Evolutionary conservation across 2,113 vertebrate species (phyloP).

Genomic region (Protobothrops flavoviridis): DNA sequence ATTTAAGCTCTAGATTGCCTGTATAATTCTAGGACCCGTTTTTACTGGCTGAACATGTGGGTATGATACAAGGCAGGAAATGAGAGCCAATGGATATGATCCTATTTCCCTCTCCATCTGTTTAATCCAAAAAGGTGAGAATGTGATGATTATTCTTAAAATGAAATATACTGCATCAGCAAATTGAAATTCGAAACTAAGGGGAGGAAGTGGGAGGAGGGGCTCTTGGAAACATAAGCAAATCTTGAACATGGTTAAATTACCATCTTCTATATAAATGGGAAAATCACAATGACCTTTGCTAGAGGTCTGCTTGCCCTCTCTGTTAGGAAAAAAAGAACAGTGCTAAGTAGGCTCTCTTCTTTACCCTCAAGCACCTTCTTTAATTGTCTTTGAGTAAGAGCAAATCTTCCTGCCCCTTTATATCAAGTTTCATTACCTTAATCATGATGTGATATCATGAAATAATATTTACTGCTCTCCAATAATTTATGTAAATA

Average conservation of each 20-base stretch:
- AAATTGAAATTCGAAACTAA: background rate
- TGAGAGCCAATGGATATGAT: background rate
- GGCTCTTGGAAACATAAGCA: background rate
- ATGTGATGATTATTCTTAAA: background rate
- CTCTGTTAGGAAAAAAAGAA: constrained; percentile 52
- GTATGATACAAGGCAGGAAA: no score
- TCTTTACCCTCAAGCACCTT: constrained; percentile 64
- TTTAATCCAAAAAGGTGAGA: background rate
- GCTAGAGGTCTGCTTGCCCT: constrained; percentile 46
- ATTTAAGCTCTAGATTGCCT: background rate
- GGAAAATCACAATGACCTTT: constrained; percentile 47
- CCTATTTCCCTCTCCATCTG: background rate
- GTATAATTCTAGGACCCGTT: background rate
- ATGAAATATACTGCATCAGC: no score
- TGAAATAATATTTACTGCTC: constrained; percentile 70
- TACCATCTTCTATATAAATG: constrained; percentile 7
- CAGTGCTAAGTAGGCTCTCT: constrained; percentile 53
- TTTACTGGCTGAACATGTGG: background rate
- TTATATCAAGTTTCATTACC: constrained; percentile 67
- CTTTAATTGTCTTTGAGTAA: constrained; percentile 65
- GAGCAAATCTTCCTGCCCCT: constrained; percentile 63
- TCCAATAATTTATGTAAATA: constrained; percentile 70
- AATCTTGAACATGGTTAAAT: constrained; percentile 1
- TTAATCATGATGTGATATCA: constrained; percentile 62
- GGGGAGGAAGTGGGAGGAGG: background rate